phyloP scores from a whole-genome alignment of 2,113 vertebrate species.

The Planiliza haematocheilus region DNA sequence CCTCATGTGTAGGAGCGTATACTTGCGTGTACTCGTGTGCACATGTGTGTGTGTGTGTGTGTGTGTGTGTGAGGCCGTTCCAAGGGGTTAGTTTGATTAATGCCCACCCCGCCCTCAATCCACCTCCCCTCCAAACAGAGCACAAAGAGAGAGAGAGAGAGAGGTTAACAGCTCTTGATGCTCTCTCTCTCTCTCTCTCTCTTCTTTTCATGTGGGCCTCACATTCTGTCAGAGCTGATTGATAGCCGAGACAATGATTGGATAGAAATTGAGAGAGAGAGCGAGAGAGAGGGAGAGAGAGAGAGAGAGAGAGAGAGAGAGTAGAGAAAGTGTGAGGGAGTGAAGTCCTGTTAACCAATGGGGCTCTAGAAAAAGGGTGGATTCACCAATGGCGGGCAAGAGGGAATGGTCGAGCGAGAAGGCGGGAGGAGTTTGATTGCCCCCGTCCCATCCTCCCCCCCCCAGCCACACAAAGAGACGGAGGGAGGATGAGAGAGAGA shows the following conservation, averaged over 20 bases:
- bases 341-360: conserved; percentile 65
- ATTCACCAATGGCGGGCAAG: conserved; percentile 58
- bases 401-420: conserved; percentile 74
- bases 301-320: conserved; percentile 35
- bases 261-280: conserved; percentile 72
- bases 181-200: conserved; percentile 37
- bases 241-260: conserved; percentile 89
- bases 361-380: conserved; percentile 58
- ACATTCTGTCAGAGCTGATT: conserved; percentile 90
- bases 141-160: conserved; percentile 69
- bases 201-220: conserved; percentile 84
- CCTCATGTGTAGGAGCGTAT: not conserved
- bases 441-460: no score
- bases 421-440: conserved; percentile 45
- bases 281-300: conserved; percentile 33
- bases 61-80: conserved; percentile 36
- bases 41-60: conserved; percentile 17
- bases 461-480: conserved; percentile 39
- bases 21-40: conserved; percentile 15
- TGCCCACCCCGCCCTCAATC: conserved; percentile 86
- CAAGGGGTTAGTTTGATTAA: conserved; percentile 89
- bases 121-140: conserved; percentile 80
- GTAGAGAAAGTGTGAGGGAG: conserved; percentile 31
- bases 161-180: conserved; percentile 29
- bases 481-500: conserved; percentile 29